These are phyloP conservation scores for Paramormyrops hopkinsi DNA, from an alignment of 2,797 vertebrate species.

Conservation along the genomic window DNA sequence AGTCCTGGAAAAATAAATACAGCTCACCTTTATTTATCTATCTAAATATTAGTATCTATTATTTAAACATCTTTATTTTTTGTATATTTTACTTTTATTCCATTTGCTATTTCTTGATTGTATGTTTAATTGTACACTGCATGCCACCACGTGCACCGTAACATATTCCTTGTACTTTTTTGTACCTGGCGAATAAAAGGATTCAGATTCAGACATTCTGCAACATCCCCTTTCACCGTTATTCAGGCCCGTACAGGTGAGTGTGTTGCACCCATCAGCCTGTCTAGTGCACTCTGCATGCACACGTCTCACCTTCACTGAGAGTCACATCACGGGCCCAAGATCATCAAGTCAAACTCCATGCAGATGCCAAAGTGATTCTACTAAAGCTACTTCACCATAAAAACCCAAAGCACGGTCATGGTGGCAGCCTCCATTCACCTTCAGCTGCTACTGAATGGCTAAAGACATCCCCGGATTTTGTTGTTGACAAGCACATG, in stretches of 20 bases:
- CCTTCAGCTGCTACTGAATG: background rate
- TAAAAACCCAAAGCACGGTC: background rate
- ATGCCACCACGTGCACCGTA: background rate
- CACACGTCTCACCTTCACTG: background rate
- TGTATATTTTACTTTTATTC: background rate
- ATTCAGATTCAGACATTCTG: background rate
- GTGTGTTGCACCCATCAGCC: background rate
- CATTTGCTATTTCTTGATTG: background rate
- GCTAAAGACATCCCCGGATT: background rate
- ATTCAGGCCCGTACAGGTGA: background rate
- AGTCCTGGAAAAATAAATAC: background rate
- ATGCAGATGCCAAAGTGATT: background rate
- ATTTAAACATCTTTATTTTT: background rate
- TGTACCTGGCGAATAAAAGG: background rate
- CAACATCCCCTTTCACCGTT: background rate
- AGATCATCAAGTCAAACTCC: background rate
- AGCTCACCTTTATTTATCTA: background rate
- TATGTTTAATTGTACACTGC: background rate
- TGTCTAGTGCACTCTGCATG: background rate
- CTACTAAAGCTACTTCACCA: background rate
- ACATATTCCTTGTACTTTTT: background rate
- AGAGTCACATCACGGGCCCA: background rate
- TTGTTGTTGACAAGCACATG: background rate
- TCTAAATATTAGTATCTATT: background rate
- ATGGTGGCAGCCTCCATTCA: background rate